Conservation (phyloP, 1,140 invertebrate species). For the Cyrtorhinus lividipennis region DNA sequence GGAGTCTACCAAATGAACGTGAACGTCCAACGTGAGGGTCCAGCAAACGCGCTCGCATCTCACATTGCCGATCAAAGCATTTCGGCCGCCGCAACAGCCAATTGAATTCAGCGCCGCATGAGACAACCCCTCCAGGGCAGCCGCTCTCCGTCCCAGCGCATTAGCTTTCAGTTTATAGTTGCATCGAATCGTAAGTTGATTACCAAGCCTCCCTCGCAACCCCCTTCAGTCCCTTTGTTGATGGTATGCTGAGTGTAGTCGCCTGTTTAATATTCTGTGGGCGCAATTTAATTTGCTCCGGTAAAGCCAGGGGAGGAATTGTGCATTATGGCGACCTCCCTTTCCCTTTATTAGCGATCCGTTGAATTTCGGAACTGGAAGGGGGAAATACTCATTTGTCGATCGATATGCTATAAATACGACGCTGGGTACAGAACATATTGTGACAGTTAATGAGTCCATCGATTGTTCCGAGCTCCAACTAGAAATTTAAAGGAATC, state of each 20-base stretch:
- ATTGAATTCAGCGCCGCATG: neutral
- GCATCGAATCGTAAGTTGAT: neutral
- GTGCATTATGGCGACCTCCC: too few species aligned
- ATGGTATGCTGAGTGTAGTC: neutral
- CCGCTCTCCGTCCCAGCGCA: neutral
- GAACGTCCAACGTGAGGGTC: too few species aligned
- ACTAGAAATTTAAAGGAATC: too few species aligned
- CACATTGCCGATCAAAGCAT: neutral
- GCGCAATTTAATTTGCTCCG: conserved; percentile 1
- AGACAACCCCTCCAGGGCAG: neutral
- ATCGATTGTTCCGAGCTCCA: too few species aligned
- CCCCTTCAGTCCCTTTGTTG: neutral
- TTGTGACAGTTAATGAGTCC: too few species aligned
- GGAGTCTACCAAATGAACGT: too few species aligned
- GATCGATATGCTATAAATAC: too few species aligned
- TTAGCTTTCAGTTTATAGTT: neutral
- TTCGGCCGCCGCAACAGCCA: neutral
- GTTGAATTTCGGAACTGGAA: too few species aligned
- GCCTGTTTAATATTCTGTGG: conserved; percentile 1
- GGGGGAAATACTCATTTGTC: too few species aligned
- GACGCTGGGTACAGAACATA: too few species aligned
- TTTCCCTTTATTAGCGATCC: too few species aligned
- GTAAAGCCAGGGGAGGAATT: too few species aligned
- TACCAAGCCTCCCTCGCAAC: neutral
- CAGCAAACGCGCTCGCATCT: neutral